These are phyloP conservation scores for Sebastes vulpes DNA, from an alignment of 2,797 vertebrate genomes.

Conservation along the genomic window DNA sequence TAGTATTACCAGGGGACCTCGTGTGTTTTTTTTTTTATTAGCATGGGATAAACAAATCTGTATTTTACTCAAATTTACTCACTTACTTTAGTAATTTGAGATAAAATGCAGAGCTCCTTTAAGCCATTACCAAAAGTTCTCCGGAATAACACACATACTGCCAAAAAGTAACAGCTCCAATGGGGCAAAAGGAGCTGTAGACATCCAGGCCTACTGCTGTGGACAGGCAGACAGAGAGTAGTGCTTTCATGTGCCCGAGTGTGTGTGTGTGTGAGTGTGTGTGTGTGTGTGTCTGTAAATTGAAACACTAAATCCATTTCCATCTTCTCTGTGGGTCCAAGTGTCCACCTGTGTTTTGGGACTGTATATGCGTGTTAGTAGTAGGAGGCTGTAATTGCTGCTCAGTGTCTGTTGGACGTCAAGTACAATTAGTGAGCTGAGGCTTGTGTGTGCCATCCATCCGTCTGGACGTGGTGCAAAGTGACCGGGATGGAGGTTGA, in stretches of 20 bases:
- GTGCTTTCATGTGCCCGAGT: not conserved
- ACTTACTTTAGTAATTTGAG: not conserved
- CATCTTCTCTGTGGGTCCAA: not conserved
- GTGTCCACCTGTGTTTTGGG: not conserved
- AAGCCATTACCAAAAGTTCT: not conserved
- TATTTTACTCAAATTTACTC: not conserved
- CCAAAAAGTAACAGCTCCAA: not conserved
- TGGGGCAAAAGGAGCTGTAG: not conserved
- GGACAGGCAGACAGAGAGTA: not conserved
- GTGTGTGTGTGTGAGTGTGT: not conserved
- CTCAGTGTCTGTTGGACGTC: constrained; percentile 19
- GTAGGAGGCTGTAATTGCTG: not conserved
- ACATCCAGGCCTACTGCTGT: not conserved
- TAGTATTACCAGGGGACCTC: not conserved
- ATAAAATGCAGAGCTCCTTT: not conserved
- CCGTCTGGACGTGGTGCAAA: constrained; percentile 1
- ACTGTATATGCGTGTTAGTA: not conserved
- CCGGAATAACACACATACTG: not conserved
- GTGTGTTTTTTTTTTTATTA: too few relatives aligned
- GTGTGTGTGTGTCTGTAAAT: not conserved
- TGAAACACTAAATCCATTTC: constrained; percentile 12
- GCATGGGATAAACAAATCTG: not conserved
- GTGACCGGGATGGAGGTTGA: constrained; percentile 13
- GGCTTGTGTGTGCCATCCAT: not conserved
- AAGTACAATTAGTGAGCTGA: constrained; percentile 14